These are phyloP conservation scores for Manduca sexta DNA, from an alignment of 1,140 invertebrate species.

Conservation along the genomic window DNA sequence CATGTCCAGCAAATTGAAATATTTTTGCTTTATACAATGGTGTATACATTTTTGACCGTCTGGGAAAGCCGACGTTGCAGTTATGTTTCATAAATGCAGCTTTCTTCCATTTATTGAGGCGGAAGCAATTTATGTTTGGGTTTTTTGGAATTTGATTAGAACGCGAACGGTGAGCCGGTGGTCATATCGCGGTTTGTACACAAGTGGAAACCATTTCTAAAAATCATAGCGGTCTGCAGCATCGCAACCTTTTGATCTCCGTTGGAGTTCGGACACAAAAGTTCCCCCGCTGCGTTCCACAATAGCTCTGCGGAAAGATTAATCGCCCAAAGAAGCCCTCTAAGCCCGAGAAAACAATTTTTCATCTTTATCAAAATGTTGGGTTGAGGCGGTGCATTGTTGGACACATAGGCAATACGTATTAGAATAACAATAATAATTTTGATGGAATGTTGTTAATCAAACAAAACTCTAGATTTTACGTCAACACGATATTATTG, in stretches of 20 bases:
- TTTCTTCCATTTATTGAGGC: conserved; percentile 7
- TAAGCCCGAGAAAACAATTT: conserved; percentile 58
- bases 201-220: conserved; percentile 14
- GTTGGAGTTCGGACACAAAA: conserved; percentile 54
- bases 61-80: too few species aligned
- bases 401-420: background rate
- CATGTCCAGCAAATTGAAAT: conserved; percentile 29
- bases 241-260: conserved; percentile 53
- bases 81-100: conserved; percentile 5
- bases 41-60: too few species aligned
- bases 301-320: conserved; percentile 63
- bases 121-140: conserved; percentile 17
- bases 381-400: conserved; percentile 7
- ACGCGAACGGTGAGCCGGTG: background rate
- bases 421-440: background rate
- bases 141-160: background rate
- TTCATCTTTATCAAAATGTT: conserved; percentile 68
- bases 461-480: too few species aligned
- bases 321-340: conserved; percentile 57
- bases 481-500: too few species aligned
- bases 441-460: too few species aligned
- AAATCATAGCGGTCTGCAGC: conserved; percentile 16
- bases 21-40: conserved; percentile 12
- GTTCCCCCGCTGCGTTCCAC: conserved; percentile 52
- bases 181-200: conserved; percentile 6